phyloP scores from a whole-genome alignment of 2,797 vertebrate species.

The Channallabes apus region DNA sequence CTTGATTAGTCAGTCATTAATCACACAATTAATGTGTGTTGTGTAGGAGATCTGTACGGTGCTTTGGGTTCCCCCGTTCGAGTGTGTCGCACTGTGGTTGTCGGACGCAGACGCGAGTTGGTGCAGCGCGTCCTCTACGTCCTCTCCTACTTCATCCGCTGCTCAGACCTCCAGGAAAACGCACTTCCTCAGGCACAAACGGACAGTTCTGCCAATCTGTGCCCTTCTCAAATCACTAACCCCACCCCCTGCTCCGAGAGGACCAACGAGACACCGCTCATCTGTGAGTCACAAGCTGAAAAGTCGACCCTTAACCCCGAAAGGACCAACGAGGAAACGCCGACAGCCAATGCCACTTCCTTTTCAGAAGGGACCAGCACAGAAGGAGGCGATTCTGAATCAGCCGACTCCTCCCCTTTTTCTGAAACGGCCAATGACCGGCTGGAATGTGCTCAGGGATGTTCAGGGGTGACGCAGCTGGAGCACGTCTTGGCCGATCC shows the following conservation, averaged over 20 bases:
- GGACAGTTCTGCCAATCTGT: slow-evolving; percentile 42
- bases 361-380: slow-evolving; percentile 21
- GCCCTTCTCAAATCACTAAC: slow-evolving; percentile 24
- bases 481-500: slow-evolving; percentile 61
- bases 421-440: slow-evolving; percentile 6
- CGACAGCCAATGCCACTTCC: background rate
- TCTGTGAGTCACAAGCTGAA: background rate
- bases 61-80: slow-evolving; percentile 83
- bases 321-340: slow-evolving; percentile 60
- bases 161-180: slow-evolving; percentile 85
- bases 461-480: slow-evolving; percentile 58
- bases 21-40: background rate
- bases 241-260: slow-evolving; percentile 64
- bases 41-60: slow-evolving; percentile 81
- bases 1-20: background rate
- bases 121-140: slow-evolving; percentile 83
- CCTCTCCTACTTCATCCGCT: slow-evolving; percentile 86
- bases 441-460: slow-evolving; percentile 34
- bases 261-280: slow-evolving; percentile 54
- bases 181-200: slow-evolving; percentile 58
- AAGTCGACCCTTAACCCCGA: slow-evolving; percentile 60
- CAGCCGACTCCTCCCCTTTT: background rate
- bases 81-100: slow-evolving; percentile 80
- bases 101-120: slow-evolving; percentile 81
- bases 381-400: background rate